A percentile compares a stretch with the other conserved stretches of the same genome.
Conservation (phyloP, 2,113 vertebrate species). For the Gobio gobio region DNA sequence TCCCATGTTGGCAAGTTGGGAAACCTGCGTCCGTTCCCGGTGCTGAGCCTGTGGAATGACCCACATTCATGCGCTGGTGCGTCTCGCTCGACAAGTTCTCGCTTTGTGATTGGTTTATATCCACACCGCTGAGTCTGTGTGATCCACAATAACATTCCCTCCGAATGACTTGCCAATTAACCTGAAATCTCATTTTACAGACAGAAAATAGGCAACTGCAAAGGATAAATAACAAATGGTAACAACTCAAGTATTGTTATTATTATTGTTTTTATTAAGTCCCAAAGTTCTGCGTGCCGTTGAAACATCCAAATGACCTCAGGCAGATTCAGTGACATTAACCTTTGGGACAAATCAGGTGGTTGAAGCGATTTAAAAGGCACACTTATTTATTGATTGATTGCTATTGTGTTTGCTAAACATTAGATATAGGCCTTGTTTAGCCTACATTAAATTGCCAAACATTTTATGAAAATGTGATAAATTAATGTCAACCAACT, state of each 20-base stretch:
- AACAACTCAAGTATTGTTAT: no score
- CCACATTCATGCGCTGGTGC: not conserved
- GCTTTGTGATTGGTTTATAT: constrained; percentile 46
- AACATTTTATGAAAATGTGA: not conserved
- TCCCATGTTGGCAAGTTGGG: constrained; percentile 13
- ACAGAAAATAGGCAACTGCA: not conserved
- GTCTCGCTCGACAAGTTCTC: not conserved
- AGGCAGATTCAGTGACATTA: not conserved
- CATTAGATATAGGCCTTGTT: no score
- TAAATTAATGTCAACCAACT: not conserved
- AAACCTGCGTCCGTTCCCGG: constrained; percentile 25
- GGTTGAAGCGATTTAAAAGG: not conserved
- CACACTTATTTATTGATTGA: not conserved
- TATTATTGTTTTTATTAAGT: no score
- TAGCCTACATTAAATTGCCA: not conserved
- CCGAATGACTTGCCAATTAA: constrained; percentile 28
- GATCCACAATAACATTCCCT: not conserved
- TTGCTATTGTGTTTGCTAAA: not conserved
- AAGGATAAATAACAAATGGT: not conserved
- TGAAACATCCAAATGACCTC: not conserved
- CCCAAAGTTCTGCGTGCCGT: not conserved
- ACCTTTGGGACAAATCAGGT: not conserved
- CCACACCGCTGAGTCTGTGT: constrained; percentile 22
- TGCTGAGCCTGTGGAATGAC: not conserved
- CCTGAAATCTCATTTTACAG: not conserved